Percentiles rank a stretch among this genome's conserved stretches.
These are phyloP conservation scores for Macrostomum lignano DNA, from an alignment of 1,140 invertebrate species.

Conservation along the genomic window DNA sequence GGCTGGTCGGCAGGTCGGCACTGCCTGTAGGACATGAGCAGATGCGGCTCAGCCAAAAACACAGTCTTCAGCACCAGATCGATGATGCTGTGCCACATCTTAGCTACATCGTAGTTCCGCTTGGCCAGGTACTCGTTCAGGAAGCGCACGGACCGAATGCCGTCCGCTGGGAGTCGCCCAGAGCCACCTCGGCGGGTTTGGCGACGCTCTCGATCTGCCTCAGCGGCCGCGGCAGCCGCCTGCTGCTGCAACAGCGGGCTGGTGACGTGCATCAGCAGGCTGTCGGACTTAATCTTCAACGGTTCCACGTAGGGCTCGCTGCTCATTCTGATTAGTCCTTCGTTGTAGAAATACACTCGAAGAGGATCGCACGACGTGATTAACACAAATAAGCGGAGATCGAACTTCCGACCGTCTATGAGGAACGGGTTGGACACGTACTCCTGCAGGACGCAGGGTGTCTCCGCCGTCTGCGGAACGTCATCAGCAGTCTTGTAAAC, in stretches of 20 bases:
- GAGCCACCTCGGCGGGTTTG: too few species aligned
- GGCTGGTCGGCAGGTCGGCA: conserved; percentile 19
- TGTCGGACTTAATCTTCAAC: too few species aligned
- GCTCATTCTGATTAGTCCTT: conserved; percentile 46
- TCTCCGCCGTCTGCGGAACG: conserved; percentile 67
- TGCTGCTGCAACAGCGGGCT: too few species aligned
- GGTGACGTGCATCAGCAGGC: too few species aligned
- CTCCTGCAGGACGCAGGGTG: conserved; percentile 50
- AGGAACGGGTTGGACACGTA: conserved; percentile 53
- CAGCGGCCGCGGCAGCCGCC: too few species aligned
- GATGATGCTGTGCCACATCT: conserved; percentile 19
- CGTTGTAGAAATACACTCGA: conserved; percentile 64
- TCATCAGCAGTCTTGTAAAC: conserved; percentile 70
- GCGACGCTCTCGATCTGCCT: too few species aligned
- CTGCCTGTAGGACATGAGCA: conserved; percentile 25
- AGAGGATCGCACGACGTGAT: conserved; percentile 72
- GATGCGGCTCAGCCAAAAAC: conserved; percentile 21
- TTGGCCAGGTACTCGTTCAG: conserved; percentile 19
- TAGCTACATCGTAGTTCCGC: conserved; percentile 13
- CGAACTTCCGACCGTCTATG: conserved; percentile 79
- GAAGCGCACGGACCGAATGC: too few species aligned
- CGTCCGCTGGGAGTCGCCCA: too few species aligned
- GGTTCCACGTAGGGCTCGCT: too few species aligned
- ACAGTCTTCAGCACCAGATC: conserved; percentile 26
- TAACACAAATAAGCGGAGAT: conserved; percentile 67